A percentile compares a stretch with the other conserved stretches of the same genome.
Conservation (phyloP, 2,113 vertebrate genomes). For the Stigmatopora nigra region DNA sequence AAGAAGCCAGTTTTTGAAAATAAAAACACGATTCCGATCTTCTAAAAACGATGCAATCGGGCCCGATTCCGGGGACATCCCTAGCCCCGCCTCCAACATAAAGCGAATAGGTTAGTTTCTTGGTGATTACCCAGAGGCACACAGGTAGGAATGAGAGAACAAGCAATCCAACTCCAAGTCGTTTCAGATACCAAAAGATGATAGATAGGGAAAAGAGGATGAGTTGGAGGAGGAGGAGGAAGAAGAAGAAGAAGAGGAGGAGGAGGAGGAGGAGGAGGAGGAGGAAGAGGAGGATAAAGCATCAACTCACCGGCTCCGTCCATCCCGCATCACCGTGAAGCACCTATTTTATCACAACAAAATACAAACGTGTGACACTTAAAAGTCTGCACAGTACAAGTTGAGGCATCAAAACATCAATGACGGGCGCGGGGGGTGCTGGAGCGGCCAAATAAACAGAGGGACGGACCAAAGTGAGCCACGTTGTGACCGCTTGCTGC, state of each 20-base stretch:
- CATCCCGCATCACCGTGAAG: constrained; percentile 63
- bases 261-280: background rate
- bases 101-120: background rate
- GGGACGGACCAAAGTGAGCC: background rate
- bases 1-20: no score
- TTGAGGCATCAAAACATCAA: background rate
- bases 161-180: constrained; percentile 35
- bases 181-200: constrained; percentile 27
- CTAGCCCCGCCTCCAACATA: no score
- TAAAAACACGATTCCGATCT: no score
- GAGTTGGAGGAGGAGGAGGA: constrained; percentile 36
- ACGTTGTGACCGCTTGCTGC: background rate
- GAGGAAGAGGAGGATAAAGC: constrained; percentile 31
- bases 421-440: background rate
- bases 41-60: no score
- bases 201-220: constrained; percentile 5
- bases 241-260: background rate
- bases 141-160: constrained; percentile 26
- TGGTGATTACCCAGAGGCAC: constrained; percentile 12
- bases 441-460: background rate
- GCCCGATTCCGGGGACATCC: no score
- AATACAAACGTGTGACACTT: constrained; percentile 59
- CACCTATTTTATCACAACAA: constrained; percentile 63
- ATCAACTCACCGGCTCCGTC: constrained; percentile 67
- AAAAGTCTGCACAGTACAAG: constrained; percentile 15